Percentiles rank a stretch among this genome's conserved stretches.
Evolutionary conservation across 1,140 invertebrate genomes (phyloP).

Genomic region (Hylaeus volcanicus): DNA sequence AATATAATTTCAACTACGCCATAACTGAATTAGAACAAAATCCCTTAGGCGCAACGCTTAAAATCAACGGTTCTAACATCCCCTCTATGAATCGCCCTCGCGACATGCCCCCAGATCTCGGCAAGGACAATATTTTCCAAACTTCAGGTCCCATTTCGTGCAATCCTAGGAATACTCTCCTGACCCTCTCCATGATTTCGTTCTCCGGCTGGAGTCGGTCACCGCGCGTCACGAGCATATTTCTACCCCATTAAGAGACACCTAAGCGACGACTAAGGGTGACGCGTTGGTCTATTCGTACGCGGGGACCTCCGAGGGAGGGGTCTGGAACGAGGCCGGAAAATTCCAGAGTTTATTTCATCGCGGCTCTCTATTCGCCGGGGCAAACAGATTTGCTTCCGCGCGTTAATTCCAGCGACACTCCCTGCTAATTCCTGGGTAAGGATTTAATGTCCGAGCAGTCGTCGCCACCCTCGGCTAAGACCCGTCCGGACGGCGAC

Average conservation of each 20-base stretch:
- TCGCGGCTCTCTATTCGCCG: not conserved
- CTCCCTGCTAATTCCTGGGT: constrained; percentile 46
- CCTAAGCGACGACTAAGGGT: not conserved
- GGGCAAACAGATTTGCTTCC: constrained; percentile 25
- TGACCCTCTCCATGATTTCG: not conserved
- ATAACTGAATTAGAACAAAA: too few species aligned
- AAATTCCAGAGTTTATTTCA: constrained; percentile 21
- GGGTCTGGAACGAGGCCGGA: not conserved
- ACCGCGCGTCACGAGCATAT: constrained; percentile 27
- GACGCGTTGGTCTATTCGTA: not conserved
- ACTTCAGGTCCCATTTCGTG: too few species aligned
- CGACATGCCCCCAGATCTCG: too few species aligned
- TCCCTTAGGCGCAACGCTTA: too few species aligned
- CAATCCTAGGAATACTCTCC: not conserved
- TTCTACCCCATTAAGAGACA: constrained; percentile 26
- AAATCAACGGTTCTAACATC: too few species aligned
- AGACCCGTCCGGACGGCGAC: not conserved
- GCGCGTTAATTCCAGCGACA: constrained; percentile 21
- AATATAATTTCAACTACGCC: too few species aligned
- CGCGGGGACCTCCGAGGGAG: too few species aligned
- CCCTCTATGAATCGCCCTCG: too few species aligned
- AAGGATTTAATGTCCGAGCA: constrained; percentile 59
- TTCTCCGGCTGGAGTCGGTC: not conserved
- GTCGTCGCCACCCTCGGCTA: not conserved
- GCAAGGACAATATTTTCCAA: too few species aligned